Conservation (phyloP, 1,140 invertebrate species). For the Drosophila ananassae region DNA sequence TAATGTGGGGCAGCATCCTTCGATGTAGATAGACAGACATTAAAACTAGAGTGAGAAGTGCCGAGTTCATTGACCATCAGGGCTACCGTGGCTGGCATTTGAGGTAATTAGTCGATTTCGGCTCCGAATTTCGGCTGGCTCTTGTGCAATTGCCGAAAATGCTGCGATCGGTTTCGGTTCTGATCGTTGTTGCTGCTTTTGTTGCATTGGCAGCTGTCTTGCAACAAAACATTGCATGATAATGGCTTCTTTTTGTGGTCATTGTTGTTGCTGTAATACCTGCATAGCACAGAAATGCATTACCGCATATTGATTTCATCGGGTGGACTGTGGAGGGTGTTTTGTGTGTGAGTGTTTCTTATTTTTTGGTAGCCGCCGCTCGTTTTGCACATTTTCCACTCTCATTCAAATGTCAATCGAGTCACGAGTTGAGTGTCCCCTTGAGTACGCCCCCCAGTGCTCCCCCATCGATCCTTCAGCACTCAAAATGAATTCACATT, state of each 20-base stretch:
- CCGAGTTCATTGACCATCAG: slow-evolving; percentile 38
- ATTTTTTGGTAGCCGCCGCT: slow-evolving; percentile 44
- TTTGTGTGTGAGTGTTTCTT: slow-evolving; percentile 22
- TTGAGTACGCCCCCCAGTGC: slow-evolving; percentile 6
- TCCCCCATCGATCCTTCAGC: background rate
- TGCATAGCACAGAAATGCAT: slow-evolving; percentile 65
- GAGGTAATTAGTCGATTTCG: slow-evolving; percentile 56
- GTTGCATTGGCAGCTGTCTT: slow-evolving; percentile 45
- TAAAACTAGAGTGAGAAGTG: slow-evolving; percentile 5
- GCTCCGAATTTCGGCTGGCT: slow-evolving; percentile 22
- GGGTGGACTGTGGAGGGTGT: slow-evolving; percentile 1
- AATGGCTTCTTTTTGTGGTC: slow-evolving; percentile 52
- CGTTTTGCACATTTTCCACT: slow-evolving; percentile 71
- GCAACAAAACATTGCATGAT: slow-evolving; percentile 58
- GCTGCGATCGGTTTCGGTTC: slow-evolving; percentile 28
- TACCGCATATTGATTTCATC: slow-evolving; percentile 70
- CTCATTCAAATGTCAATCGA: slow-evolving; percentile 79
- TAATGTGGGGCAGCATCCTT: background rate
- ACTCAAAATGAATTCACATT: slow-evolving; percentile 43
- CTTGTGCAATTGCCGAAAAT: slow-evolving; percentile 57
- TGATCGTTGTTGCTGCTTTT: slow-evolving; percentile 13
- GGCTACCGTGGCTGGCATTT: slow-evolving; percentile 36
- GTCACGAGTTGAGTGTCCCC: slow-evolving; percentile 65
- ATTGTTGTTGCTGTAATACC: slow-evolving; percentile 59
- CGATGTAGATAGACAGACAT: background rate